Percentiles rank a stretch among this genome's conserved stretches.
Evolutionary conservation across 1,140 invertebrate species (phyloP).

Genomic region (Ylistrum balloti): DNA sequence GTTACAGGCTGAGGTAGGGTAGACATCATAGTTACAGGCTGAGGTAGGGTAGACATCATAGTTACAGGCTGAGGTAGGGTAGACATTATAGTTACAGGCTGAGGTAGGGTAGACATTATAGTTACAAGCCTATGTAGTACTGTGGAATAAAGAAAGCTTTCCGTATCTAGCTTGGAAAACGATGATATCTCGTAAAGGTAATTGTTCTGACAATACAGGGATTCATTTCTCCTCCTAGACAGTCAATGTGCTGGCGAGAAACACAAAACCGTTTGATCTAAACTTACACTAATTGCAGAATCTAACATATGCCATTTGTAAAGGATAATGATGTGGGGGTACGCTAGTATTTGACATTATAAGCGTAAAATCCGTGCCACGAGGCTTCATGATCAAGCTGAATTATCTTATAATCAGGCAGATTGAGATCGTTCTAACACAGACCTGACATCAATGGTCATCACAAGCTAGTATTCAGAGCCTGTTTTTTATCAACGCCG

Average conservation of each 20-base stretch:
- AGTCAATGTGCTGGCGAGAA: neutral
- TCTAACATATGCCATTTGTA: constrained; percentile 9
- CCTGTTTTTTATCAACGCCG: neutral
- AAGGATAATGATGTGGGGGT: neutral
- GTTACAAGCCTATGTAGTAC: too few relatives aligned
- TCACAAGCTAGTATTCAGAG: neutral
- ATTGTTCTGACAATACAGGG: constrained; percentile 7
- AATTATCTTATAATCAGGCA: neutral
- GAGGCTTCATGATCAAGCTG: neutral
- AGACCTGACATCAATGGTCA: neutral
- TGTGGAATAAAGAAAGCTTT: too few relatives aligned
- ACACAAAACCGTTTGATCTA: constrained; percentile 38
- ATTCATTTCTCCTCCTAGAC: neutral
- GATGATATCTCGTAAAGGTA: neutral
- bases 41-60: too few relatives aligned
- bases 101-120: too few relatives aligned
- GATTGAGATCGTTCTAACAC: neutral
- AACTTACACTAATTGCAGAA: neutral
- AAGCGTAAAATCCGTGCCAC: neutral
- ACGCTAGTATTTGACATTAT: neutral
- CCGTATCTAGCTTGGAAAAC: neutral
- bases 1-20: too few relatives aligned
- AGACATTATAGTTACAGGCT: too few relatives aligned
- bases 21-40: too few relatives aligned
- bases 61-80: too few relatives aligned